Conservation (phyloP, 1,140 invertebrate species). For the Proales similis region DNA sequence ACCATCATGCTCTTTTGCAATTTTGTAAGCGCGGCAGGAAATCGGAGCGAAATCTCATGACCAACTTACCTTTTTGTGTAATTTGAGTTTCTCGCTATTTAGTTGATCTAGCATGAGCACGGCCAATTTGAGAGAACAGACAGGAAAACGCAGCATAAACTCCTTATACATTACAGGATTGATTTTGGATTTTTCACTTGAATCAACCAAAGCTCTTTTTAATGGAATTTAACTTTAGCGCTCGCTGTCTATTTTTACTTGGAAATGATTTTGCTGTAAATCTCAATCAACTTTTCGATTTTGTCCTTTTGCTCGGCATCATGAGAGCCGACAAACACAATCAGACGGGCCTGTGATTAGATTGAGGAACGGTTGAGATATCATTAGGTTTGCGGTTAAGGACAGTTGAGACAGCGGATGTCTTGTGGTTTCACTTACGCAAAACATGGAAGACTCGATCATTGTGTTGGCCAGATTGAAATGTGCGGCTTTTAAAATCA, state of each 20-base stretch:
- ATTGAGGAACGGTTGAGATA: too few relatives aligned
- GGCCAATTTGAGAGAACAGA: background rate
- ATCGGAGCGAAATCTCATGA: too few relatives aligned
- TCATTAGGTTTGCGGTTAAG: too few relatives aligned
- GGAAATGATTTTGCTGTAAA: too few relatives aligned
- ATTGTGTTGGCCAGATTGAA: constrained; percentile 35
- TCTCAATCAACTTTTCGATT: constrained; percentile 26
- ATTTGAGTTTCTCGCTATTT: background rate
- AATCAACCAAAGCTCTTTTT: too few relatives aligned
- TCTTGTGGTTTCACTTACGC: too few relatives aligned
- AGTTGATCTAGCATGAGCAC: constrained; percentile 10
- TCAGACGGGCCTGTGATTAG: too few relatives aligned
- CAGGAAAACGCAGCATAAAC: constrained; percentile 5
- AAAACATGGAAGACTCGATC: constrained; percentile 33
- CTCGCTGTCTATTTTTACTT: too few relatives aligned
- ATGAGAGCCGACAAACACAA: background rate
- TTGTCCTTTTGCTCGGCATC: background rate
- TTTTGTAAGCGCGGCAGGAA: too few relatives aligned
- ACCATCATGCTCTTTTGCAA: too few relatives aligned
- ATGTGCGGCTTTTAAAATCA: constrained; percentile 31
- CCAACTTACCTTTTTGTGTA: constrained; percentile 22
- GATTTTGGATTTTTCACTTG: constrained; percentile 35
- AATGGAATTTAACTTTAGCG: too few relatives aligned
- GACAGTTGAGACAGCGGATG: too few relatives aligned
- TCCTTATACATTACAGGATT: constrained; percentile 37